A percentile compares a stretch with the other conserved stretches of the same genome.
Conservation (phyloP, 2,888 invertebrate species). For the Theretra japonica region DNA sequence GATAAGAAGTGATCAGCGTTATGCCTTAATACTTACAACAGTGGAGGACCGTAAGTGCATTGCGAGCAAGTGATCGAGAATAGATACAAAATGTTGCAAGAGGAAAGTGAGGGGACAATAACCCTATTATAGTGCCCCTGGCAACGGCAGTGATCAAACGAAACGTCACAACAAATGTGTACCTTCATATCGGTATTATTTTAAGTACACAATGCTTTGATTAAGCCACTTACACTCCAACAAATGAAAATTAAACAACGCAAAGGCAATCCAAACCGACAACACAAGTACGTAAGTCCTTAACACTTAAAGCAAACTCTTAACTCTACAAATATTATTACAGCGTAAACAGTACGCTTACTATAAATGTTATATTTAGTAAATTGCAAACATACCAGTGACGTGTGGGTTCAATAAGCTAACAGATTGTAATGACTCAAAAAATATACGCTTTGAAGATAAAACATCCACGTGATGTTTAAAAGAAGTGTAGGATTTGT, state of each 20-base stretch:
- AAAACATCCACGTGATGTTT: not conserved
- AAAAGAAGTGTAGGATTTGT: not conserved
- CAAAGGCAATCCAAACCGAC: not conserved
- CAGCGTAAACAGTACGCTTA: not conserved
- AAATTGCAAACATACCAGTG: not conserved
- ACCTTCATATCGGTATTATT: no score
- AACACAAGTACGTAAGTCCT: not conserved
- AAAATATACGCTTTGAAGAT: not conserved
- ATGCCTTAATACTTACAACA: no score
- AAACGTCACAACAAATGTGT: no score
- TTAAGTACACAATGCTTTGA: no score
- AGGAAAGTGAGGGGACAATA: no score
- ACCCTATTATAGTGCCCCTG: no score
- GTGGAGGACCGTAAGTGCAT: no score
- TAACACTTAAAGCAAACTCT: not conserved
- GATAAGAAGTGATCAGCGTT: no score
- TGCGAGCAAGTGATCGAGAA: no score
- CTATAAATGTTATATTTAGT: not conserved
- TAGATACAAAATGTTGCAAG: no score
- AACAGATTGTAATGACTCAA: not conserved
- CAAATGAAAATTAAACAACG: not conserved
- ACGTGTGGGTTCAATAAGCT: not conserved
- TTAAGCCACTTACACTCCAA: not conserved
- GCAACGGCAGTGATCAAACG: no score
- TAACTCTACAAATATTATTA: slow-evolving; percentile 6